Base-by-base conservation (phyloP, 1,140 invertebrate species). In the Medauroidea extradentata region DNA sequence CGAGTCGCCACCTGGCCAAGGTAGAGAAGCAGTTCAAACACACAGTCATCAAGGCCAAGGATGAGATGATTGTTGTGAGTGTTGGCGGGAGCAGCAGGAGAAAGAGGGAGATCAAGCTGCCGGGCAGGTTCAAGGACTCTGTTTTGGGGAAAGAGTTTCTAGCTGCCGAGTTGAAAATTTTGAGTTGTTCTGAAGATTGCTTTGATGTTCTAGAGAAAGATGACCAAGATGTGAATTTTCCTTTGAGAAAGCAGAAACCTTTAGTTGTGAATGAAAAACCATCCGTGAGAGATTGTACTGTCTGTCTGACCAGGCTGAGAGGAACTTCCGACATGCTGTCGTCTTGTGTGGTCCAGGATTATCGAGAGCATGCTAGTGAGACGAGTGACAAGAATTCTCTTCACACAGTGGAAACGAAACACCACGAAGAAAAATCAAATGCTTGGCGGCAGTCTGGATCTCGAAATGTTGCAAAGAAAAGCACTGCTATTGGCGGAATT, bases 1-100 rank as follows among this genome's bases (percentile, higher is more conserved):
- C 70, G 1, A 76, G 74, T 21, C 66, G 67, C 43, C 63, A 75
- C 63, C 63, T 78, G n/a, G 71, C 75, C 0, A 63, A 63, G 59
- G 71, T 69, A 23, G 76, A 78, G 61, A 65, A 68, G 49, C 73
- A 77, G 63, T 78, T 78, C 65, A 72, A 70, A 1, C 73, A 74
- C 59, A 77, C 75, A 24, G 68, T 77, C 2, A 76, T 78, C 42
- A 66, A 68, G 38, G 67, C 72, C 9, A 71, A 73, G 24, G 64
- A 76, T 62, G 67, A 73, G 61, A 73, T 70, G 7, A 73, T 76
- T 49, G 65, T 76, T 24, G 65, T 78, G 27, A 61, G 65, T 49
- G 60, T 59, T 41, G 66, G 67, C 50, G 51, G 57, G 19, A 58
- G 66, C 43, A 61, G 60, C 50, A 66, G 71, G 60, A 51, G 62